Percentiles rank a stretch among this genome's conserved stretches.
Evolutionary conservation across 2,113 vertebrate species (phyloP).

Genomic region (Pedionomus torquatus): DNA sequence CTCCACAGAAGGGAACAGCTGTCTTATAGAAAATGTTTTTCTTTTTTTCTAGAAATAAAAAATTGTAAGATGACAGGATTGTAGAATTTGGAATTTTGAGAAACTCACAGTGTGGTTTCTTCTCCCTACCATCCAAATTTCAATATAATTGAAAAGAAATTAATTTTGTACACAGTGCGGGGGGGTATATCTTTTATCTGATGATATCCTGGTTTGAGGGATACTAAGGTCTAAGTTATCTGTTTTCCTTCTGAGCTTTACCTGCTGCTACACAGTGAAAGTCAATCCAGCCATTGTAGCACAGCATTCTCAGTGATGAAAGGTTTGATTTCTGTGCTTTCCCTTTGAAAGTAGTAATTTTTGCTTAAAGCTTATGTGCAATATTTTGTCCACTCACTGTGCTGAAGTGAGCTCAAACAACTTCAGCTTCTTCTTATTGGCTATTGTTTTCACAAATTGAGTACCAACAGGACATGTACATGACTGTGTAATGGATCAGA

Average conservation of each 20-base stretch:
- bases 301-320: background rate
- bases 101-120: background rate
- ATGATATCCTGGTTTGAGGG: background rate
- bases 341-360: background rate
- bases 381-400: background rate
- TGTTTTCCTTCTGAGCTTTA: background rate
- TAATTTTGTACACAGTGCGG: rapidly evolving
- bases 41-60: background rate
- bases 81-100: background rate
- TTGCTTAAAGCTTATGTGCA: background rate
- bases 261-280: background rate
- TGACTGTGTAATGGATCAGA: background rate
- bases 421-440: background rate
- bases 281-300: background rate
- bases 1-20: background rate
- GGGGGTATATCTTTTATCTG: background rate
- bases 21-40: background rate
- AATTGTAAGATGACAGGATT: background rate
- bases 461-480: background rate
- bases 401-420: background rate
- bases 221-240: background rate
- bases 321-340: background rate
- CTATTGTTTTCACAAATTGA: background rate
- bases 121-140: background rate
- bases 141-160: background rate